A percentile compares a stretch with the other conserved stretches of the same genome.
phyloP scores from a whole-genome alignment of 1,140 invertebrate species.

The Drosophila orena region DNA sequence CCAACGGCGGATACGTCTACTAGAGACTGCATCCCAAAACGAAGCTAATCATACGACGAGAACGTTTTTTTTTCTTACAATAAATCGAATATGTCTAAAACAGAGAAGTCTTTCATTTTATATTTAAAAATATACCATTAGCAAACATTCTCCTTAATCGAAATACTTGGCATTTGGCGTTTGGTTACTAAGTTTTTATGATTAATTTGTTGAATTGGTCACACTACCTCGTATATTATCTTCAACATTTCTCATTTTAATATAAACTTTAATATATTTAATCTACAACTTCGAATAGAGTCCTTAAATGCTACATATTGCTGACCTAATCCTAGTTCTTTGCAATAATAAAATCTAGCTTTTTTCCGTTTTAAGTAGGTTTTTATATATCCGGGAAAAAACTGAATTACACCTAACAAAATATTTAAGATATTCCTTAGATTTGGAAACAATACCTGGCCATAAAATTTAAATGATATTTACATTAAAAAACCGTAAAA shows the following conservation, averaged over 20 bases:
- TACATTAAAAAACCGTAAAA: too few relatives aligned
- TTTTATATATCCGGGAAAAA: slow-evolving; percentile 1
- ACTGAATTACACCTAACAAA: background rate
- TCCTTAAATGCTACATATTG: background rate
- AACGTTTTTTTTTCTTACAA: slow-evolving; percentile 49
- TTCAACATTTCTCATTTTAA: too few relatives aligned
- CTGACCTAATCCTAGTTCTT: background rate
- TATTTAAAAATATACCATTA: background rate
- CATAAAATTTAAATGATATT: background rate
- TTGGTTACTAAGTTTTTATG: background rate
- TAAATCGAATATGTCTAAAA: slow-evolving; percentile 24
- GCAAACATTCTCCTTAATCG: background rate
- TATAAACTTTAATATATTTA: background rate
- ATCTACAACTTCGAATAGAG: background rate
- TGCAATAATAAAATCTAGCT: background rate
- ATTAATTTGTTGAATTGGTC: background rate
- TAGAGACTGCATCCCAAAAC: slow-evolving; percentile 19
- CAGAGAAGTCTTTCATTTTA: background rate
- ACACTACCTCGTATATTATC: background rate
- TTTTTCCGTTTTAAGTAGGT: slow-evolving; percentile 5
- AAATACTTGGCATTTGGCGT: background rate
- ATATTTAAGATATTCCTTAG: background rate
- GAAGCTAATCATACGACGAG: slow-evolving; percentile 30
- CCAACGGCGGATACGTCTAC: slow-evolving; percentile 77
- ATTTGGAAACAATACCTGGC: background rate